A percentile compares a stretch with the other conserved stretches of the same genome.
phyloP scores from a whole-genome alignment of 2,797 vertebrate genomes.

The Cynodonichthys magdalenae region DNA sequence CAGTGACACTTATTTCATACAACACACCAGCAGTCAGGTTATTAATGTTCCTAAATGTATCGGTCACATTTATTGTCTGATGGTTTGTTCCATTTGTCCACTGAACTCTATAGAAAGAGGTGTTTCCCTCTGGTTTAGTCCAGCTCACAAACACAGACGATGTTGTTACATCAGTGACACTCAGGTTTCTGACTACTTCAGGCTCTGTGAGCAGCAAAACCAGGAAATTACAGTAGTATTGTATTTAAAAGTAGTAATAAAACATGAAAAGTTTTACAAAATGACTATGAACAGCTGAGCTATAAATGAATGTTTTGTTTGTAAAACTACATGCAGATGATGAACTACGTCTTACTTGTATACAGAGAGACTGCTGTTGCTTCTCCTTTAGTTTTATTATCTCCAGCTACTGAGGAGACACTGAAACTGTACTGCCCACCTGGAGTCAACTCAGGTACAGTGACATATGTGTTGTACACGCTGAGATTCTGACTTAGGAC shows the following conservation, averaged over 20 bases:
- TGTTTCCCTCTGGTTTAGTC: constrained; percentile 30
- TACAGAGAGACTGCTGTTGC: not conserved
- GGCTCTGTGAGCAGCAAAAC: not conserved
- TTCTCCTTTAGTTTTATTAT: not conserved
- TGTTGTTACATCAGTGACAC: constrained; percentile 10
- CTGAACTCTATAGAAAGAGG: constrained; percentile 26
- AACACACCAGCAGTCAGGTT: constrained; percentile 29
- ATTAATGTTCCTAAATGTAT: constrained; percentile 16
- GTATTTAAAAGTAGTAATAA: not conserved
- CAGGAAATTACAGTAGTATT: not conserved
- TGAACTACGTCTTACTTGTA: constrained; percentile 33
- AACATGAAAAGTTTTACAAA: too few species aligned
- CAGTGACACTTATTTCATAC: constrained; percentile 21
- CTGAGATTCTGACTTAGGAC: not conserved
- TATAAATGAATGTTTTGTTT: too few species aligned
- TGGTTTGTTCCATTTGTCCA: constrained; percentile 3
- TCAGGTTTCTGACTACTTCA: constrained; percentile 9
- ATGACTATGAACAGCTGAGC: too few species aligned
- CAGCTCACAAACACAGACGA: constrained; percentile 44
- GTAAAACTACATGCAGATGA: too few species aligned
- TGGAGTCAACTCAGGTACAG: constrained; percentile 35
- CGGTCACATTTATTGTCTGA: not conserved
- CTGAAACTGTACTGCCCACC: constrained; percentile 8
- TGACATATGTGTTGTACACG: not conserved
- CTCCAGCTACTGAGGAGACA: constrained; percentile 42